Base-by-base conservation (phyloP, 2,113 vertebrate genomes). In the Phrynocephalus versicolor region DNA sequence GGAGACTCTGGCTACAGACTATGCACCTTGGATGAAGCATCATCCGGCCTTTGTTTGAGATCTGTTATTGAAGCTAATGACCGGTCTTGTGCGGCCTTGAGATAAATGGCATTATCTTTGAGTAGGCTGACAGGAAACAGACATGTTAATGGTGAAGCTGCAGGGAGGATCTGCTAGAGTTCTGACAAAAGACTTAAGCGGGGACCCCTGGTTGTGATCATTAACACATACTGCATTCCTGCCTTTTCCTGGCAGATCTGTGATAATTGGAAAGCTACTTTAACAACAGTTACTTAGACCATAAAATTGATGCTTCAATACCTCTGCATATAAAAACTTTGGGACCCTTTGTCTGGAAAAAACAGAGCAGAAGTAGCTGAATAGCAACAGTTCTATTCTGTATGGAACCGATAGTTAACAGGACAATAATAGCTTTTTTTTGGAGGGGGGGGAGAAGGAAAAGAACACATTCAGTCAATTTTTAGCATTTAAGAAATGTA, bases 71-170 rank as follows among this genome's bases (percentile, higher is more conserved):
- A 96, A 96, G 96, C 95, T 97, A 97, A 96, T 97, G 96, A 96
- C 96, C 94, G 94, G 95, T 95, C 96, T 97, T 97, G 96, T 97
- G 97, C 95, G 89, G 93, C 94, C 94, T 91, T 75, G 94, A 96
- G 96, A 97, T 97, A 97, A 97, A 97, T 97, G 96, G 95, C 96
- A 96, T 96, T 97, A 97, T 97, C 97, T 97, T 95, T 95, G 95
- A 97, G 96, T 96, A 94, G 96, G 94, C 95, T 97, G 97, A 97
- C 96, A 97, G 96, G 97, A 97, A 97, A 96, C 97, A 97, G 97
- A 96, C 97, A 96, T 96, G 96, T 96, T 96, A 96, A 97, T 97
- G 95, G 95, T 93, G 94, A 96, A 96, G 94, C 97, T 95, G 95
- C 92, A 23, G 96, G 96, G 96, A 95, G 95, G 96, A 94, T 95